Evolutionary conservation across 2,888 invertebrate genomes (phyloP), one percentile per base, ranked within the genome.

Genomic region (Rhagium mordax): DNA sequence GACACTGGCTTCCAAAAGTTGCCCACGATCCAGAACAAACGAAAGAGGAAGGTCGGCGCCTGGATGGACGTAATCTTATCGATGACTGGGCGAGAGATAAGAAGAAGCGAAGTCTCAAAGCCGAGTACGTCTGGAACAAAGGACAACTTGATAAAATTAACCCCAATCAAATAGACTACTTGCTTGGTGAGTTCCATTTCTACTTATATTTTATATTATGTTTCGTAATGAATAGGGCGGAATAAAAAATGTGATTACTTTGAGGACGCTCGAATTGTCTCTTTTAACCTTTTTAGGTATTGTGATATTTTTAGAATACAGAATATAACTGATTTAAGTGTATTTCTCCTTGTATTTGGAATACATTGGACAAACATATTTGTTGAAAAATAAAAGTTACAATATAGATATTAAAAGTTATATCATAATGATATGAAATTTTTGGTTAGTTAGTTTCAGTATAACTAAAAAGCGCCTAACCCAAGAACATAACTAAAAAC

Each of bases 41-140:
- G 0, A 91, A 91, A 74, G 91, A 93, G 75, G 93, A 93, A 84
- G 94, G 94, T 0, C 89, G 94, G 81, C 89, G 94, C 77, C 87
- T 94, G 16, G 95, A 95, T 83, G 94, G 94, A 0, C 89, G 94
- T 74, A 94, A 95, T 87, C 90, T 95, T 66, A 93, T 95, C 71
- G 93, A 95, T 86, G 94, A 94, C 85, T 95, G 95, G 95, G 90
- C 92, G 0, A 88, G 93, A 79, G 94, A 94, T 84, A 93, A 93
- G 88, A 93, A 93, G 81, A 90, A 92, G 76, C 89, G 92, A 71
- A 90, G 91, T 59, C 86, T 93, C n/a, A 88, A 91, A 78, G 93
- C 92, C 0, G 92, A 92, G 84, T 95, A 94, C 85, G 94, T 95
- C 18, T 92, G 93, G 89, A 93, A 93, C 77, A 93, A 91, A 84